Base-by-base conservation (phyloP, 2,113 vertebrate genomes). In the Stigmatopora argus region DNA sequence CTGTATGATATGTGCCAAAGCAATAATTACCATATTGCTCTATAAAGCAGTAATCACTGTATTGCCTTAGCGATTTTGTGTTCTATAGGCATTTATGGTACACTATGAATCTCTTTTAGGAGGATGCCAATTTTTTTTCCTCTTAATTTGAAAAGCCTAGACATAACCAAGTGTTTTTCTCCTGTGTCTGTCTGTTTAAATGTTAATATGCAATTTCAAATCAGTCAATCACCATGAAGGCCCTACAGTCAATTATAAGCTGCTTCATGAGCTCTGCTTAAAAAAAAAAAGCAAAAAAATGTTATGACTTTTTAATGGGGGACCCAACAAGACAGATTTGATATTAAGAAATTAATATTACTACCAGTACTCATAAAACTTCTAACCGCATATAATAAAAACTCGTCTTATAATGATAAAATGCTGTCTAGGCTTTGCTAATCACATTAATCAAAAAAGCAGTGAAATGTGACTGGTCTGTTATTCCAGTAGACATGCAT, bases 151-250 rank as follows among this genome's bases (percentile, higher is more conserved):
- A 48, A 56, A 56, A 56, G 13, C 14, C 53, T 56, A 31, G 21
- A 55, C 52, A 31, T 55, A 26, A 55, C 13, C 13, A 26, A 55
- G 53, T 56, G 23, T 56, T 56, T 56, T 21, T 31, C 53, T 31
- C 53, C 14, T 2, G 53, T 56, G 23, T 15, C 23, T 56, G 23
- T 55, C 53, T 56, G 53, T 56, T 56, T 56, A 56, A 56, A 56
- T 56, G 53, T 56, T 56, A 56, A 55, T 55, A 23, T 31, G 23
- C 26, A 14, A 56, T 56, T 56, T 56, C 52, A 53, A 11, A 53
- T 53, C 52, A 53, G 19, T 23, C 52, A 53, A 8, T 53, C 53
- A 56, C 14, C 26, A 31, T 31, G 23, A 56, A 31, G 53, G 31
- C 53, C 13, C 53, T 8, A 31, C 53, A 17, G 23, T 31, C 53